These are phyloP conservation scores for Esperia sulphurella DNA, from an alignment of 2,888 invertebrate genomes.

Conservation along the genomic window DNA sequence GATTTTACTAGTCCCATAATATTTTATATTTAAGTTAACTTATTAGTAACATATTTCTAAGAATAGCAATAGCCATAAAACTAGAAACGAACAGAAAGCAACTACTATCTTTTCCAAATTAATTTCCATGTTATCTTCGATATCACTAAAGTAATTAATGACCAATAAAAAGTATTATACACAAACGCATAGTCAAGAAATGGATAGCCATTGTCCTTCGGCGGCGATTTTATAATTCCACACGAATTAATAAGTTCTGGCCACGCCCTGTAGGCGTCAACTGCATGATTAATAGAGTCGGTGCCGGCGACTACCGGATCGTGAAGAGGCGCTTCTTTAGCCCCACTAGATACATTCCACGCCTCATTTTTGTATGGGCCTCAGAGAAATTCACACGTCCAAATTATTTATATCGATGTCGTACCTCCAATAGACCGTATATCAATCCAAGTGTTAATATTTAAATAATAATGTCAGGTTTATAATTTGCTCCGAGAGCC, in stretches of 20 bases:
- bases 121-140: constrained; percentile 7
- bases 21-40: not conserved
- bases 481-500: constrained; percentile 42
- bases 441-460: constrained; percentile 53
- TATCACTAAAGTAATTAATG: constrained; percentile 9
- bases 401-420: constrained; percentile 56
- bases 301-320: constrained; percentile 62
- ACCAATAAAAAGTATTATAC: constrained; percentile 6
- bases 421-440: constrained; percentile 36
- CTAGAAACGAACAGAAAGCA: not conserved
- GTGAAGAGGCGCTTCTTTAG: constrained; percentile 39
- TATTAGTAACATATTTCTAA: too few species aligned
- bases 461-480: constrained; percentile 52
- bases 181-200: constrained; percentile 8
- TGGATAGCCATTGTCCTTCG: constrained; percentile 42
- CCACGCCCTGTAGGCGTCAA: constrained; percentile 74
- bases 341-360: constrained; percentile 45
- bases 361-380: constrained; percentile 29
- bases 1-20: not conserved
- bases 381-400: constrained; percentile 46
- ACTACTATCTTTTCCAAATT: constrained; percentile 2
- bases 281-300: constrained; percentile 66
- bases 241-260: constrained; percentile 68
- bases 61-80: not conserved
- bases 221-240: constrained; percentile 60